phyloP scores from a whole-genome alignment of 2,888 invertebrate species.

The Cryptocephalus primarius region DNA sequence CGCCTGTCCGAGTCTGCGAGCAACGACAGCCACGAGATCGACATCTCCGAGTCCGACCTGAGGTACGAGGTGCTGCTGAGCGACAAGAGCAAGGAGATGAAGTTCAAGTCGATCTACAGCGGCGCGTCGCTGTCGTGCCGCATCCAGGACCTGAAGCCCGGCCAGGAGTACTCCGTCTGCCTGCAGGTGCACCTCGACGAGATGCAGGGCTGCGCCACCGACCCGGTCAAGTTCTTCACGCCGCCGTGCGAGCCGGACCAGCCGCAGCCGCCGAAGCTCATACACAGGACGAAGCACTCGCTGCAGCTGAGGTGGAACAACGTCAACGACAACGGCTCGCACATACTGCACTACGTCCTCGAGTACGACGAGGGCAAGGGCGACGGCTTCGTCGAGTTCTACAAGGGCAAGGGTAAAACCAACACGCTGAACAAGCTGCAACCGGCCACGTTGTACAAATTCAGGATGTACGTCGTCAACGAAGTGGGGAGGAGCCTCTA shows the following conservation, averaged over 20 bases:
- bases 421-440: conserved; percentile 64
- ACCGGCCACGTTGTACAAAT: conserved; percentile 69
- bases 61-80: conserved; percentile 74
- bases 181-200: conserved; percentile 68
- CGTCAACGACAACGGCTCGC: conserved; percentile 69
- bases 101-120: conserved; percentile 76
- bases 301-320: conserved; percentile 62
- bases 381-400: conserved; percentile 60
- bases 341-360: conserved; percentile 62
- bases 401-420: conserved; percentile 63
- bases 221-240: conserved; percentile 70
- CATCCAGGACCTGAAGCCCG: conserved; percentile 75
- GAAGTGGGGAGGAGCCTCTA: conserved; percentile 65
- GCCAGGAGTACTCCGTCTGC: conserved; percentile 78
- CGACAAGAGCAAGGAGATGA: conserved; percentile 66
- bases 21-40: conserved; percentile 40
- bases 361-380: conserved; percentile 66
- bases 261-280: conserved; percentile 60
- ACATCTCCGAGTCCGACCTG: conserved; percentile 52
- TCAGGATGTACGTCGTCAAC: conserved; percentile 76
- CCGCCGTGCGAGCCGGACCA: conserved; percentile 71
- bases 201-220: conserved; percentile 63
- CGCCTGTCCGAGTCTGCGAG: conserved; percentile 40
- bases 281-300: conserved; percentile 58
- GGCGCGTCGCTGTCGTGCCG: conserved; percentile 67